Conservation (phyloP, 2,113 vertebrate species). For the Phylloscopus trochilus region DNA sequence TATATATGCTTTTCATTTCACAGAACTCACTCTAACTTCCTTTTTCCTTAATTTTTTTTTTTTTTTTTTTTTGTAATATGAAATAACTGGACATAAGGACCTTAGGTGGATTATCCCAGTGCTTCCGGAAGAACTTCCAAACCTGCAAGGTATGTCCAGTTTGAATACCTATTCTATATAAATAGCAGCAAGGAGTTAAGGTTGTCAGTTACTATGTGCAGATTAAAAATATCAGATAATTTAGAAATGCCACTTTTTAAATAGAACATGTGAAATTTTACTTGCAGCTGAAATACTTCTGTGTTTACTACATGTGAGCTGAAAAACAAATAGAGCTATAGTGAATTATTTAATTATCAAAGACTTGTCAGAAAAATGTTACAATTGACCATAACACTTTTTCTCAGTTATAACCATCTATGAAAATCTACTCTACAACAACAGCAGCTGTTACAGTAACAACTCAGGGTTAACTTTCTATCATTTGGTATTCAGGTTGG, state of each 20-base stretch:
- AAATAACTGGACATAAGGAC: conserved; percentile 55
- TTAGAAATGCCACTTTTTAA: not conserved
- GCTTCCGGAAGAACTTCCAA: conserved; percentile 57
- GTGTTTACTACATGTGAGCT: not conserved
- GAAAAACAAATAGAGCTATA: not conserved
- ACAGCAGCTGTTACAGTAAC: not conserved
- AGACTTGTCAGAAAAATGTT: not conserved
- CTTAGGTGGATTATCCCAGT: conserved; percentile 67
- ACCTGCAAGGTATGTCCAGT: conserved; percentile 73
- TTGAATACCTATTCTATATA: conserved; percentile 20
- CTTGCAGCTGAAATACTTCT: conserved; percentile 26
- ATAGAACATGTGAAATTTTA: not conserved
- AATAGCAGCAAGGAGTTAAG: not conserved
- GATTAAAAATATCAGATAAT: not conserved
- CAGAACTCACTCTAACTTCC: conserved; percentile 6
- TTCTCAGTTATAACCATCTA: not conserved
- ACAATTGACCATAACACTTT: not conserved
- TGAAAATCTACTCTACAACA: not conserved
- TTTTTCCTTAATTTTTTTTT: not conserved
- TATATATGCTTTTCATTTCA: conserved; percentile 14
- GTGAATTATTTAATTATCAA: not conserved
- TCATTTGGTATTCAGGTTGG: not conserved
- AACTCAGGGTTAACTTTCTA: not conserved
- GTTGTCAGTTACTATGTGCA: not conserved
- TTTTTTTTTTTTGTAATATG: not conserved